phyloP scores from a whole-genome alignment of 1,140 invertebrate genomes.

The Kradibia gibbosae region DNA sequence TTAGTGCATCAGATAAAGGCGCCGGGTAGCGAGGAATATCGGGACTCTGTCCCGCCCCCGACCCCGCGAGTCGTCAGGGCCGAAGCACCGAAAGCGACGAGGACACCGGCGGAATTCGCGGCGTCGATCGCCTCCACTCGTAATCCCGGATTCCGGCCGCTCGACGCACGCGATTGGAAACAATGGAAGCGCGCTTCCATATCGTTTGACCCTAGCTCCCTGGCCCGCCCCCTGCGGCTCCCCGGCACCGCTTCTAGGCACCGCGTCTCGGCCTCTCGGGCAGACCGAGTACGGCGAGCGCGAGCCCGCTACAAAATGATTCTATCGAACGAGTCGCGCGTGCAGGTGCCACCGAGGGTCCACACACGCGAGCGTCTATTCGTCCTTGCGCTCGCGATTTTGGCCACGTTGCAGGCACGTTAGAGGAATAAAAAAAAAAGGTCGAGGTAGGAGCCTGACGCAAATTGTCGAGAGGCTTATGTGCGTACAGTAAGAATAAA shows the following conservation, averaged over 20 bases:
- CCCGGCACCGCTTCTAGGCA: not conserved
- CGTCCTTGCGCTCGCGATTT: not conserved
- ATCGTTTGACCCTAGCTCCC: not conserved
- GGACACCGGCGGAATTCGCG: constrained; percentile 56
- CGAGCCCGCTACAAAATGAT: constrained; percentile 58
- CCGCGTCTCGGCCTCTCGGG: constrained; percentile 1
- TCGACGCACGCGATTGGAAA: constrained; percentile 55
- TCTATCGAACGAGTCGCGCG: constrained; percentile 44
- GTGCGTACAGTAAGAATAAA: constrained; percentile 21
- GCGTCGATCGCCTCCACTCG: constrained; percentile 49
- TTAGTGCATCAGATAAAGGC: constrained; percentile 33
- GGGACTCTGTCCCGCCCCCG: constrained; percentile 30
- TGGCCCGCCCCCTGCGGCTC: not conserved
- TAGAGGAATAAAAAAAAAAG: not conserved
- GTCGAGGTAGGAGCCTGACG: not conserved
- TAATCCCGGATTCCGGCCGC: constrained; percentile 44
- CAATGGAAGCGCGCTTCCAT: constrained; percentile 50
- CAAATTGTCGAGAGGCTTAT: not conserved
- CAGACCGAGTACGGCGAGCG: constrained; percentile 48
- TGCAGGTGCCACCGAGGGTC: not conserved
- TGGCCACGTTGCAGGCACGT: no score
- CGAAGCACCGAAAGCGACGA: constrained; percentile 50
- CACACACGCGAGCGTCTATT: not conserved
- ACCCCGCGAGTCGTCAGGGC: constrained; percentile 53
- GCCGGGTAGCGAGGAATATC: not conserved